Evolutionary conservation across 2,113 vertebrate species (phyloP), one percentile per base, ranked within the genome.

Genomic region (Syrmaticus mikado): DNA sequence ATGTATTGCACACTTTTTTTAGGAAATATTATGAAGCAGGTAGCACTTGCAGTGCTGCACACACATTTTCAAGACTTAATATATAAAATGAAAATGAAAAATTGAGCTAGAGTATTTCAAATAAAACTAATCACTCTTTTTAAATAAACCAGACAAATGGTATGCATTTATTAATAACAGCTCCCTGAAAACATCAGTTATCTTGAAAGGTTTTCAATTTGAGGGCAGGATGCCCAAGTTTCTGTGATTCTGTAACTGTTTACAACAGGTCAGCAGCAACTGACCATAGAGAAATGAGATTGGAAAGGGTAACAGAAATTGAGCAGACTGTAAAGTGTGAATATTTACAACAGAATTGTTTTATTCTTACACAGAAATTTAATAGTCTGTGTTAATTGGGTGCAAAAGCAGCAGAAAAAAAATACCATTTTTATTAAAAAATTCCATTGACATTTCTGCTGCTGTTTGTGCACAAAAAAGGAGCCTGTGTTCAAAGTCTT

Each of bases 141-240:
- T 14, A 60, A 60, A 28, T 25, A 73, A 75, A 36, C 14, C 15
- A 40, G n/a, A 72, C n/a, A 76, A 65, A 40, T 0, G 0, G 6
- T 72, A 15, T 5, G 8, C 52, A 12, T 41, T 55, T 81, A 70
- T 81, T 55, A 84, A 38, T 81, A 70, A 70, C 2, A 41, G 36
- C 19, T 65, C 71, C 87, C 52, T 45, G 46, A 92, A 93, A 87
- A 10, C 16, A 21, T 19, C 30, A 34, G 43, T 40, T 85, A 30
- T 28, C 13, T 61, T 87, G 36, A 48, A 79, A 60, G 74, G 78
- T 15, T 70, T 0, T 0, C 22, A 41, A 19, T 30, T 32, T 50
- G 65, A 87, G 24, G 34, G 46, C 45, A 50, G 21, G 21, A 70
- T 74, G 71, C 40, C n/a, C 8, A 25, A 0, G 71, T 66, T 87